Evolutionary conservation across 2,113 vertebrate species (phyloP).

Genomic region (Platysternon megacephalum): DNA sequence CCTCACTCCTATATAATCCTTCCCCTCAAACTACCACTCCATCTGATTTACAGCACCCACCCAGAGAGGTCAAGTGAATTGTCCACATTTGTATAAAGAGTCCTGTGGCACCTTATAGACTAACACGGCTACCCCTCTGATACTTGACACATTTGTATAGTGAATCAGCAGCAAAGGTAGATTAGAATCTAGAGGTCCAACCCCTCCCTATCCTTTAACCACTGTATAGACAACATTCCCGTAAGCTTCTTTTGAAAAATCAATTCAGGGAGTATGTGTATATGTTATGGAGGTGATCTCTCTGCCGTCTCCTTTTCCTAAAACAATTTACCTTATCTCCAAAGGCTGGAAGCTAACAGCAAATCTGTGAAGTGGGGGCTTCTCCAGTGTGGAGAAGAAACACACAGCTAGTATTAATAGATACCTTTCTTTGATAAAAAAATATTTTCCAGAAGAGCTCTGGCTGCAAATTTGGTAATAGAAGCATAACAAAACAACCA

Average conservation of each 20-base stretch:
- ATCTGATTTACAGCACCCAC: neutral
- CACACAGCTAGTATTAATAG: neutral
- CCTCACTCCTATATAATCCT: neutral
- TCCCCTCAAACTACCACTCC: neutral
- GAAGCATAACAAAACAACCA: neutral
- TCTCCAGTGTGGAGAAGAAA: neutral
- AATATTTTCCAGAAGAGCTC: neutral
- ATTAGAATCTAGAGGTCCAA: neutral
- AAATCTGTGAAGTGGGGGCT: neutral
- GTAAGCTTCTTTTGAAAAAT: neutral
- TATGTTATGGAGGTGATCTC: neutral
- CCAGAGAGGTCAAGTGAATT: no score
- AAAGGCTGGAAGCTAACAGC: neutral
- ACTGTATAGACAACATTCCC: no score
- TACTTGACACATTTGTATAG: neutral
- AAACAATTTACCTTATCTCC: neutral
- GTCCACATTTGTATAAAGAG: no score
- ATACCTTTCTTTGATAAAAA: neutral
- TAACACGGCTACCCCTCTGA: no score
- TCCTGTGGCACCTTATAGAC: no score
- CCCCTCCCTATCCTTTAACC: neutral
- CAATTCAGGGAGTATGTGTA: neutral
- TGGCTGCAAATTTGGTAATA: neutral
- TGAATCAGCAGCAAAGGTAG: neutral
- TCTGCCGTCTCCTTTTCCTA: neutral